Evolutionary conservation across 2,797 vertebrate genomes (phyloP), one percentile per base, ranked within the genome.

Genomic region (Chiropotes sagulatus): DNA sequence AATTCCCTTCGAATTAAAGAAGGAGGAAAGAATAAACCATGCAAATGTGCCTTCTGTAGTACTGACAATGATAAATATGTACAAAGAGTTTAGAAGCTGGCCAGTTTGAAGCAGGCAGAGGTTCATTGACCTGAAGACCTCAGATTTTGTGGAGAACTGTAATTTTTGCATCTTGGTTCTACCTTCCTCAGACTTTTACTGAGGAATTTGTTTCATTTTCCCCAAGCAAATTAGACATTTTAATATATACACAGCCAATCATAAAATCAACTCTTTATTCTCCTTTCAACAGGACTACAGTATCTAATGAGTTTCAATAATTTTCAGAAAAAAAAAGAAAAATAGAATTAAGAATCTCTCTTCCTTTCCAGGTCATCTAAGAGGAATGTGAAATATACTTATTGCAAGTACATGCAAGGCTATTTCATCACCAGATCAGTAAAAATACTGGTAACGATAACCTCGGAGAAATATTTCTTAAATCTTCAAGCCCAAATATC

Each of bases 401-500:
- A 86, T 73, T 44, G 7, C 8, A 30, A 75, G 24, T 82, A 83
- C 4, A 1, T 92, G 9, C 70, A 81, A 96, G 39, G 10, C 52
- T 70, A 94, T 75, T 93, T 96, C 41, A 97, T 86, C 46, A 93
- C 80, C 33, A 76, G 33, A 78, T 89, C 14, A 90, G 61, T 93
- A 79, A 95, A 95, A 97, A 64, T 44, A 75, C 57, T 39, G 70
- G 80, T 67, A 39, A 44, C 1, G 88, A 73, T 88, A 96, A 89
- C 8, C n/a, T 82, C 7, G 79, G 26, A 93, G 50, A 41, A 90
- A 48, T 70, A 90, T 17, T 90, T n/a, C 92, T 94, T 88, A 93
- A 97, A 96, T 11, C 84, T 93, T 76, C 26, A 94, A 97, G 39
- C 28, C 39, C 82, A 41, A 93, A 22, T 94, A 96, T 70, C 70